These are phyloP conservation scores for Calyptommatus sinebrachiatus DNA, from an alignment of 2,113 vertebrate species.

Conservation along the genomic window DNA sequence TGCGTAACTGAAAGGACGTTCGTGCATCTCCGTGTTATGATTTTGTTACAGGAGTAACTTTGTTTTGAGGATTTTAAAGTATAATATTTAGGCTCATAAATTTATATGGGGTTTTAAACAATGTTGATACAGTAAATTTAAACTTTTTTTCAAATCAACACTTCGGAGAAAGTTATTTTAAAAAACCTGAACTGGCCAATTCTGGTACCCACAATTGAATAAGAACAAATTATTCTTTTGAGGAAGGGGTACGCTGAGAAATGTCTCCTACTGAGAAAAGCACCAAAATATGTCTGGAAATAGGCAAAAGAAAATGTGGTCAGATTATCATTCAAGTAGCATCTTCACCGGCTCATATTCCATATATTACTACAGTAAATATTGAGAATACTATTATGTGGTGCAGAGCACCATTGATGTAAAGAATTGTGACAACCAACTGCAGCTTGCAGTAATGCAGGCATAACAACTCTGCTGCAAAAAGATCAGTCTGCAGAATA, in stretches of 20 bases:
- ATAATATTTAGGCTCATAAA: not conserved
- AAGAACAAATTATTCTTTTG: not conserved
- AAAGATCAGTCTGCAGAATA: conserved; percentile 26
- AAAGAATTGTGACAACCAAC: not conserved
- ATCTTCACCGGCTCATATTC: too few relatives aligned
- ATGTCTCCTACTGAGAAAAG: not conserved
- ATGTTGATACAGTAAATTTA: not conserved
- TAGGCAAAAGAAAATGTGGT: not conserved
- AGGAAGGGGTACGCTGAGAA: not conserved
- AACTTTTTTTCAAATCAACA: too few relatives aligned
- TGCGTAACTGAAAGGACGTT: not conserved
- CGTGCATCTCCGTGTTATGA: not conserved
- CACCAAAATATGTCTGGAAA: not conserved
- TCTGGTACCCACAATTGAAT: not conserved
- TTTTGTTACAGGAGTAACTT: not conserved
- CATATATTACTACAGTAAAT: not conserved
- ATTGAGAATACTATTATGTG: not conserved
- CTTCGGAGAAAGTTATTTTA: too few relatives aligned
- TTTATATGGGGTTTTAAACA: too few relatives aligned
- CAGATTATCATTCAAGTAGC: not conserved
- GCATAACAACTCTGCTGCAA: conserved; percentile 13
- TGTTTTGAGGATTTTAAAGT: not conserved
- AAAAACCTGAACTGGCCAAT: not conserved
- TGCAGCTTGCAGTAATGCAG: conserved; percentile 29
- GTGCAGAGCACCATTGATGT: not conserved